Evolutionary conservation across 1,140 invertebrate species (phyloP), one percentile per base, ranked within the genome.

Genomic region (Drosophila dunni): DNA sequence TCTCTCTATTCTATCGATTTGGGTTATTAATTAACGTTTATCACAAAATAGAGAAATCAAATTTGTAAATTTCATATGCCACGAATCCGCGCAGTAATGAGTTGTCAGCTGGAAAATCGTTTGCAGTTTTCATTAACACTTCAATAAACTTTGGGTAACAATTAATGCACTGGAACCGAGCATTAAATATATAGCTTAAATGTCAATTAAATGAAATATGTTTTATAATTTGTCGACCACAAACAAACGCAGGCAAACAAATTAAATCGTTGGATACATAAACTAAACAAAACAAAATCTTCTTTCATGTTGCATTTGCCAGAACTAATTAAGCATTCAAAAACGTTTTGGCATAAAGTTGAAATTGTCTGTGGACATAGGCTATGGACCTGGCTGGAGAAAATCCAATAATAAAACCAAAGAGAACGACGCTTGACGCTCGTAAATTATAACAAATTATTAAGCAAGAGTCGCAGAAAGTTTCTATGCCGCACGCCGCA

Each of bases 321-420:
- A 64, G 51, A 88, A 81, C 78, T 81, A 88, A 89, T 89, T 88
- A 89, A 78, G 75, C 74, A 89, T 89, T 89, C 78, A 83, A 83
- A 85, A 84, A 81, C 80, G 78, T 83, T 89, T 89, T 83, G 69
- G 65, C 66, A 74, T 68, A 84, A 84, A 85, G 74, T 81, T 85
- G 64, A 84, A 85, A 84, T 84, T 81, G 69, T 80, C 68, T 80
- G 69, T 69, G 69, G 68, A 54, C 58, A 65, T 64, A 29, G 24
- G 24, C 24, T 29, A 62, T 29, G 67, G 62, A 15, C 5, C 36
- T 58, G 44, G 54, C 36, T n/a, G 42, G 42, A 44, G 54, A 60
- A 76, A 83, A 83, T 83, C 76, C 62, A 83, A 83, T 83, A 83
- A 83, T 76, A 78, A 82, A 81, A 74, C 80, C 74, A 70, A 76